Percentiles rank a stretch among this genome's conserved stretches.
Conservation (phyloP, 2,797 vertebrate species). For the Pempheris klunzingeri region DNA sequence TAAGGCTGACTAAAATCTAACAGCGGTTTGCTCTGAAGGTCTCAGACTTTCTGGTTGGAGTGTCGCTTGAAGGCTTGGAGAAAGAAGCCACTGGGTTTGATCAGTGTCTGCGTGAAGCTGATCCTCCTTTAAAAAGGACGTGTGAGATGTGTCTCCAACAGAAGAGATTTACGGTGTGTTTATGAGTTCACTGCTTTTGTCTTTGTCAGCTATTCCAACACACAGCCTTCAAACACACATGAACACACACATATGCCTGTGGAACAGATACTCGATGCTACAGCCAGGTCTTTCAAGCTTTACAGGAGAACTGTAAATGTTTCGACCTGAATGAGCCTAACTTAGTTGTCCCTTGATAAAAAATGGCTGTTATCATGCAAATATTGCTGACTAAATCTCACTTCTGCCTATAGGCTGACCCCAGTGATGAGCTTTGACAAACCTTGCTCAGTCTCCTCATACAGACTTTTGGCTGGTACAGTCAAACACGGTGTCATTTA, state of each 20-base stretch:
- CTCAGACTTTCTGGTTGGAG: slow-evolving; percentile 36
- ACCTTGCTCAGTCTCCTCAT: slow-evolving; percentile 42
- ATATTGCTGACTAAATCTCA: slow-evolving; percentile 37
- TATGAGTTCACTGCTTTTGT: slow-evolving; percentile 52
- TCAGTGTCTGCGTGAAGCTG: slow-evolving; percentile 4
- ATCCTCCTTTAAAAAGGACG: slow-evolving; percentile 9
- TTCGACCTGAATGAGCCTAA: slow-evolving; percentile 34
- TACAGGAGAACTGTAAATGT: slow-evolving; percentile 45
- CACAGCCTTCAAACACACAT: slow-evolving; percentile 44
- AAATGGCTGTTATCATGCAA: slow-evolving; percentile 23
- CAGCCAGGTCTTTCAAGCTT: slow-evolving; percentile 8
- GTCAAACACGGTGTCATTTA: slow-evolving; percentile 65
- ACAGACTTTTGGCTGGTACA: slow-evolving; percentile 63
- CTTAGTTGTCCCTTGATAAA: slow-evolving; percentile 29
- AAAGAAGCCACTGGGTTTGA: slow-evolving; percentile 10
- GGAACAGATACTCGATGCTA: slow-evolving; percentile 32
- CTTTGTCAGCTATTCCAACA: slow-evolving; percentile 62
- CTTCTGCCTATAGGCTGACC: slow-evolving; percentile 29
- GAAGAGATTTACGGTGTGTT: slow-evolving; percentile 55
- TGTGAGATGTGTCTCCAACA: slow-evolving; percentile 32
- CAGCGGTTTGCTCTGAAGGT: slow-evolving; percentile 58
- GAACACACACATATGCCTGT: slow-evolving; percentile 5
- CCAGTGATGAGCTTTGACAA: too few relatives aligned
- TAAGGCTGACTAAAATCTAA: slow-evolving; percentile 71
- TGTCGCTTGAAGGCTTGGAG: slow-evolving; percentile 34